Evolutionary conservation across 1,140 invertebrate species (phyloP).

Genomic region (Macrobrachium rosenbergii): DNA sequence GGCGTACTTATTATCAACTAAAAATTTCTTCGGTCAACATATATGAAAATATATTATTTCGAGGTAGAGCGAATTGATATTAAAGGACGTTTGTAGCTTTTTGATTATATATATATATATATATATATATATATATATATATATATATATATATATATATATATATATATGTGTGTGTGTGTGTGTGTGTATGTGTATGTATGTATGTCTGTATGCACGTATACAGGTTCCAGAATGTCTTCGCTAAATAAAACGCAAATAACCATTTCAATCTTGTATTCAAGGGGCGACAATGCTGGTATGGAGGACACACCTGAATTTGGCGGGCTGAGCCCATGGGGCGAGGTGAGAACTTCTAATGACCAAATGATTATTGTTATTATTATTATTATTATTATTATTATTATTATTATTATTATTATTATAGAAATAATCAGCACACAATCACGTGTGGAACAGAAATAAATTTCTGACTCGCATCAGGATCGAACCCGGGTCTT

Average conservation of each 20-base stretch:
- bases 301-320: neutral
- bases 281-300: neutral
- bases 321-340: neutral
- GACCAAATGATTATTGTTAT: neutral
- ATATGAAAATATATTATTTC: no score
- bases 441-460: no score
- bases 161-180: neutral
- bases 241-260: neutral
- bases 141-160: constrained; percentile 18
- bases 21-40: no score
- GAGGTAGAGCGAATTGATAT: no score
- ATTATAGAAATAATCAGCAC: no score
- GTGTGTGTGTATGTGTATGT: no score
- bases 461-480: no score
- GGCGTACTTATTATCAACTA: no score
- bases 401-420: no score
- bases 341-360: neutral
- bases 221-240: neutral
- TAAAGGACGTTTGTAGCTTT: no score
- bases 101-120: neutral
- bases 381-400: no score
- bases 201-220: neutral
- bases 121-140: neutral
- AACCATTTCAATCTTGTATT: neutral
- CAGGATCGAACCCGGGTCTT: no score